A percentile compares a stretch with the other conserved stretches of the same genome.
phyloP scores from a whole-genome alignment of 1,140 invertebrate species.

The Teleopsis dalmanni region DNA sequence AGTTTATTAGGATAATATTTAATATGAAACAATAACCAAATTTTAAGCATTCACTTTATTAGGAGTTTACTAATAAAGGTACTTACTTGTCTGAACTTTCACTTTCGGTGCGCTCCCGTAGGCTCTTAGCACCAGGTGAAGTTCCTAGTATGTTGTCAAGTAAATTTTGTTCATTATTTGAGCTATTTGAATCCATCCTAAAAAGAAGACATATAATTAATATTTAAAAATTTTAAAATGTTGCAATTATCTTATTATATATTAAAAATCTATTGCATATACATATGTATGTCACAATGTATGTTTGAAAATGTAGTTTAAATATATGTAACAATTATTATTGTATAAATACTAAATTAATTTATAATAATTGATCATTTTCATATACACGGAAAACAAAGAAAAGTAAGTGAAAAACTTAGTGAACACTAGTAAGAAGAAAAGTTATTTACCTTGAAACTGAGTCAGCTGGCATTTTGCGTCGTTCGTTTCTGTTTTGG shows the following conservation, averaged over 20 bases:
- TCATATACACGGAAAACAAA: neutral
- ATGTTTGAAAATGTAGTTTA: neutral
- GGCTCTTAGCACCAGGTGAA: slow-evolving; percentile 15
- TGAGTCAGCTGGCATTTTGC: slow-evolving; percentile 21
- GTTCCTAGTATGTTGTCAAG: slow-evolving; percentile 13
- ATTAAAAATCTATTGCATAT: neutral
- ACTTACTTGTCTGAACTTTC: slow-evolving; percentile 33
- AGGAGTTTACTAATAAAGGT: neutral
- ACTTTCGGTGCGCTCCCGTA: slow-evolving; percentile 32
- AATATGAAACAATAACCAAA: neutral
- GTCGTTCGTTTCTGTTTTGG: slow-evolving; percentile 8
- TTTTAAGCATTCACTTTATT: neutral
- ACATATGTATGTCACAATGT: neutral
- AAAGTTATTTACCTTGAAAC: slow-evolving; percentile 16
- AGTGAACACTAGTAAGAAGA: neutral
- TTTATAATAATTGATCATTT: neutral
- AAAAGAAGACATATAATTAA: slow-evolving; percentile 10
- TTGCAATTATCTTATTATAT: slow-evolving; percentile 3
- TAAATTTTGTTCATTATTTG: slow-evolving; percentile 9
- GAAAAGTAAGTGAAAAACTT: neutral
- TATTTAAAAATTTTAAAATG: slow-evolving; percentile 6
- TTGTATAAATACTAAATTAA: neutral
- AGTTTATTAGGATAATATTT: too few relatives aligned
- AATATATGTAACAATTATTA: neutral
- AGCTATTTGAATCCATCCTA: slow-evolving; percentile 25